phyloP scores from a whole-genome alignment of 2,113 vertebrate species.

The Anolis carolinensis region DNA sequence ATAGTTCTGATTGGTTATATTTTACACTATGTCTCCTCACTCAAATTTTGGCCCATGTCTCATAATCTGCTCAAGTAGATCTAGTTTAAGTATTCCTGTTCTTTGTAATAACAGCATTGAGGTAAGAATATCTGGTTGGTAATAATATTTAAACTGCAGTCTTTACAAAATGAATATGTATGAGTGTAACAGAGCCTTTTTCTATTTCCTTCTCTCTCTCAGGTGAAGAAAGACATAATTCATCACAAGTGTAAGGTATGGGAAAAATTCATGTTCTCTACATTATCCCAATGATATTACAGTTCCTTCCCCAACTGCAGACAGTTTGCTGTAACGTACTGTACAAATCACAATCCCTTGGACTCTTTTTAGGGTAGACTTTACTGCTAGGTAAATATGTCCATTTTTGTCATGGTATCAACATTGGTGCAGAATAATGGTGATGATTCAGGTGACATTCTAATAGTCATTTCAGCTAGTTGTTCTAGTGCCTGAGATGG shows the following conservation, averaged over 20 bases:
- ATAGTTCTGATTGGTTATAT: too few species aligned
- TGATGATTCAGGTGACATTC: too few species aligned
- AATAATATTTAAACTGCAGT: background rate
- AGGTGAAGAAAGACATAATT: slow-evolving; percentile 76
- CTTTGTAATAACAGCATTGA: too few species aligned
- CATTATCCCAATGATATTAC: background rate
- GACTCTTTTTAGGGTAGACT: background rate
- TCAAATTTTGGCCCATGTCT: background rate
- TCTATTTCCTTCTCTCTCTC: background rate
- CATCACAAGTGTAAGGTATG: slow-evolving; percentile 83
- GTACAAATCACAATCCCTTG: background rate
- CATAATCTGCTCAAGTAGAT: background rate
- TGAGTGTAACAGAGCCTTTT: background rate
- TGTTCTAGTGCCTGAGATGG: too few species aligned
- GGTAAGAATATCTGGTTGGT: background rate
- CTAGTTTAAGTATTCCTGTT: background rate
- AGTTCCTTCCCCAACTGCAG: background rate
- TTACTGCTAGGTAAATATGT: background rate
- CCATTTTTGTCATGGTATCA: background rate
- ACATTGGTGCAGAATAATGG: too few species aligned
- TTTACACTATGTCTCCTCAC: too few species aligned
- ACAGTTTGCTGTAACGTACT: background rate
- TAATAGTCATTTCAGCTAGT: too few species aligned
- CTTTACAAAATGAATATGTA: background rate
- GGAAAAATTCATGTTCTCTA: background rate